A percentile compares a stretch with the other conserved stretches of the same genome.
phyloP scores from a whole-genome alignment of 2,888 invertebrate species.

The Sipha maydis region DNA sequence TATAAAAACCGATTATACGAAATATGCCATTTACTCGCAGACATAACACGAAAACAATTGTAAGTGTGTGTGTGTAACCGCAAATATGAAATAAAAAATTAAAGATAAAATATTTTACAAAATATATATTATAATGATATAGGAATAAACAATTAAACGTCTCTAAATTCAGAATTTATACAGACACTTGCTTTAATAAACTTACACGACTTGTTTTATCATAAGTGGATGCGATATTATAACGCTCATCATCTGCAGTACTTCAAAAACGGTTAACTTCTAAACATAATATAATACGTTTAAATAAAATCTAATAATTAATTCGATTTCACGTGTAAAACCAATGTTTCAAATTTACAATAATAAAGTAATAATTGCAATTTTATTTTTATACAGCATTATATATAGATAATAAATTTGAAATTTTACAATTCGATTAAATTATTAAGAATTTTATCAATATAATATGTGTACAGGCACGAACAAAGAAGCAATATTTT shows the following conservation, averaged over 20 bases:
- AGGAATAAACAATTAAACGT: background rate
- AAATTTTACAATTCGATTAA: slow-evolving; percentile 31
- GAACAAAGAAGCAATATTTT: background rate
- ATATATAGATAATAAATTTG: background rate
- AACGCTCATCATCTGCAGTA: background rate
- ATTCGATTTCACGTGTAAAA: slow-evolving; percentile 28
- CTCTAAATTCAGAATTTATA: slow-evolving; percentile 25
- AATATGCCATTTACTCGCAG: background rate
- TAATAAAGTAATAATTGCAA: slow-evolving; percentile 1
- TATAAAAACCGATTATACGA: background rate
- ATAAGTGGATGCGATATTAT: slow-evolving; percentile 29
- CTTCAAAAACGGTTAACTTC: slow-evolving; percentile 15
- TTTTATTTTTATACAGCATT: background rate
- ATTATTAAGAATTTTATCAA: background rate
- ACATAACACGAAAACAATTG: background rate
- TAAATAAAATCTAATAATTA: background rate
- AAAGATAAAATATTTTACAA: too few species aligned
- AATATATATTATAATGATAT: background rate
- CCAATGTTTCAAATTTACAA: background rate
- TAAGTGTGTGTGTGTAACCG: background rate
- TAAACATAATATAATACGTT: background rate
- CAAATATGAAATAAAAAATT: slow-evolving; percentile 9
- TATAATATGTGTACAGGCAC: background rate
- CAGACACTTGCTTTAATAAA: background rate
- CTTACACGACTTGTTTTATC: slow-evolving; percentile 3